Evolutionary conservation across 2,888 invertebrate genomes (phyloP).

Genomic region (Phragmatobia fuliginosa): DNA sequence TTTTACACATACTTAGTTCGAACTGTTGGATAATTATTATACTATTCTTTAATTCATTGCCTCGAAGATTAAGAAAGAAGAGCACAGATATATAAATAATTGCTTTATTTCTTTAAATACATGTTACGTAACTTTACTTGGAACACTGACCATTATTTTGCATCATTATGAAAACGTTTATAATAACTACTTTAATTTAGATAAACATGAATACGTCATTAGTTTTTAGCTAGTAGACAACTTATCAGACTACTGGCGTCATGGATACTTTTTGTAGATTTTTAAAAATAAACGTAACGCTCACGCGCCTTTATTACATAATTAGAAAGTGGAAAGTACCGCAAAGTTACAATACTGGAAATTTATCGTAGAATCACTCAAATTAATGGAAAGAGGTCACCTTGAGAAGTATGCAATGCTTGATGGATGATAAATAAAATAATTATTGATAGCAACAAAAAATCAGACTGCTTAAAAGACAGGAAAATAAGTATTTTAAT

Average conservation of each 20-base stretch:
- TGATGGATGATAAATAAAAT: no score
- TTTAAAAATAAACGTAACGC: background rate
- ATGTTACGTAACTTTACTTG: background rate
- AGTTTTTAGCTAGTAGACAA: background rate
- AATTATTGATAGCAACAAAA: no score
- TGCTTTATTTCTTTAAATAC: background rate
- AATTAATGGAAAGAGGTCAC: background rate
- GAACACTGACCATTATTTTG: background rate
- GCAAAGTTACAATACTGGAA: background rate
- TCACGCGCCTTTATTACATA: conserved; percentile 1
- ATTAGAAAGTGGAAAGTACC: conserved; percentile 1
- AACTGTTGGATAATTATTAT: background rate
- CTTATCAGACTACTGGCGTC: background rate
- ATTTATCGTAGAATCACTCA: background rate
- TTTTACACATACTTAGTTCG: background rate
- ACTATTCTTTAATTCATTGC: background rate
- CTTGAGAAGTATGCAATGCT: background rate
- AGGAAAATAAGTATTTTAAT: no score
- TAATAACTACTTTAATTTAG: background rate
- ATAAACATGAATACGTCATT: background rate
- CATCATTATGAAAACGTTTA: background rate
- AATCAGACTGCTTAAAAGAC: no score
- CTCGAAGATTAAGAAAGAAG: background rate
- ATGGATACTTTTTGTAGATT: background rate
- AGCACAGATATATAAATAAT: background rate